A percentile compares a stretch with the other conserved stretches of the same genome.
phyloP scores from a whole-genome alignment of 2,113 vertebrate species.

The Prolemur simus region DNA sequence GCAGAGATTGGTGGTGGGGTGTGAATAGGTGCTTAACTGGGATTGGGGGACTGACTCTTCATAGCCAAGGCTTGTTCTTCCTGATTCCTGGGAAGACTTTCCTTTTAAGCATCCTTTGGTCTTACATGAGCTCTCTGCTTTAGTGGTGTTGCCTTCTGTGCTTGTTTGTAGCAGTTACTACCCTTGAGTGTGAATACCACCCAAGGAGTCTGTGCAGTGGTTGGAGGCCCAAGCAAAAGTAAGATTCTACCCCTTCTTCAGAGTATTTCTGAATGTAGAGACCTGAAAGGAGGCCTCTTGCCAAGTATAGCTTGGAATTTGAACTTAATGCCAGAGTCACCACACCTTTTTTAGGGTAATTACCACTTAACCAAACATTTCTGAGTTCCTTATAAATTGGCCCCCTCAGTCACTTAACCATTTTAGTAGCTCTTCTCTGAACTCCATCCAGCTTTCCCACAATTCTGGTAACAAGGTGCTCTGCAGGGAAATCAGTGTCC shows the following conservation, averaged over 20 bases:
- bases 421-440: slow-evolving; percentile 75
- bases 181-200: neutral
- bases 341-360: slow-evolving; percentile 69
- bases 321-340: slow-evolving; percentile 56
- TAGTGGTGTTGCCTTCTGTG: neutral
- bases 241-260: neutral
- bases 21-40: neutral
- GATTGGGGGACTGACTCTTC: neutral
- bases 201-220: neutral
- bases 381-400: slow-evolving; percentile 72
- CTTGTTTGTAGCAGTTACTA: neutral
- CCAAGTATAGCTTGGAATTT: slow-evolving; percentile 32
- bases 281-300: neutral
- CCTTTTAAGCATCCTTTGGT: neutral
- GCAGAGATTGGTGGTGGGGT: neutral
- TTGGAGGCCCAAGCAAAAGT: neutral
- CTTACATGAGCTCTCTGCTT: neutral
- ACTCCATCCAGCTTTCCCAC: slow-evolving; percentile 65
- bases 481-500: slow-evolving; percentile 53
- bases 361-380: slow-evolving; percentile 77
- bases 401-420: slow-evolving; percentile 65
- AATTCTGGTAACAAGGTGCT: slow-evolving; percentile 62
- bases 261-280: neutral
- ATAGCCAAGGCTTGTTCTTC: neutral
- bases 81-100: neutral